phyloP scores from a whole-genome alignment of 1,140 invertebrate genomes.

The Brachionus plicatilis region DNA sequence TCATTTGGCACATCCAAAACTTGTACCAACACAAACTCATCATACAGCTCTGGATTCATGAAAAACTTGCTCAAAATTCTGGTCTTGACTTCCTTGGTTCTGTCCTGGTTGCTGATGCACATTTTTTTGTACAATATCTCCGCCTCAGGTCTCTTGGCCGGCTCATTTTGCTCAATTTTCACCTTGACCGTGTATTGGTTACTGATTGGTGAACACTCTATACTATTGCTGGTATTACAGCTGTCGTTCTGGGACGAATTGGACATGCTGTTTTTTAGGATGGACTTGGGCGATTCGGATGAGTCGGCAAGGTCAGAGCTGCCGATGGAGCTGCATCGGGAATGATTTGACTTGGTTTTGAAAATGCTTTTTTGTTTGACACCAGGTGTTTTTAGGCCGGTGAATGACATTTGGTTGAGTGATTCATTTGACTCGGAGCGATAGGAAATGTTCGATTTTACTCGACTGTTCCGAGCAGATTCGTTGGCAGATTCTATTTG shows the following conservation, averaged over 20 bases:
- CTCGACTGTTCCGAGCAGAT: neutral
- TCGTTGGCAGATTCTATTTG: neutral
- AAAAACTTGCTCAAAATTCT: slow-evolving; percentile 25
- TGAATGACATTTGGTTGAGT: neutral
- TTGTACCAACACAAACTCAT: neutral
- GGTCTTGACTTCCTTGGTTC: slow-evolving; percentile 12
- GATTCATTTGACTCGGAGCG: slow-evolving; percentile 30
- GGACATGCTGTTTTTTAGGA: neutral
- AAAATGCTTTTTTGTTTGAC: neutral
- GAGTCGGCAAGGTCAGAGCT: neutral
- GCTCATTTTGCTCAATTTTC: neutral
- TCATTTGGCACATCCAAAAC: neutral
- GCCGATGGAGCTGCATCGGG: neutral
- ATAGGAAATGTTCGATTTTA: neutral
- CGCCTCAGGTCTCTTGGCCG: neutral
- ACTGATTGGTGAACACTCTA: neutral
- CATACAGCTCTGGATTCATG: neutral
- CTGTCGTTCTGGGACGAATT: slow-evolving; percentile 10
- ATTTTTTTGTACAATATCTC: slow-evolving; percentile 36
- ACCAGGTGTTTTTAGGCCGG: neutral
- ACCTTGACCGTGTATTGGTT: slow-evolving; percentile 5
- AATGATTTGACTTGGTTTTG: slow-evolving; percentile 8
- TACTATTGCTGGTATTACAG: neutral
- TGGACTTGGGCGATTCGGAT: neutral
- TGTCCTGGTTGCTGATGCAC: neutral